Evolutionary conservation across 2,113 vertebrate genomes (phyloP).

Genomic region (Numida meleagris): DNA sequence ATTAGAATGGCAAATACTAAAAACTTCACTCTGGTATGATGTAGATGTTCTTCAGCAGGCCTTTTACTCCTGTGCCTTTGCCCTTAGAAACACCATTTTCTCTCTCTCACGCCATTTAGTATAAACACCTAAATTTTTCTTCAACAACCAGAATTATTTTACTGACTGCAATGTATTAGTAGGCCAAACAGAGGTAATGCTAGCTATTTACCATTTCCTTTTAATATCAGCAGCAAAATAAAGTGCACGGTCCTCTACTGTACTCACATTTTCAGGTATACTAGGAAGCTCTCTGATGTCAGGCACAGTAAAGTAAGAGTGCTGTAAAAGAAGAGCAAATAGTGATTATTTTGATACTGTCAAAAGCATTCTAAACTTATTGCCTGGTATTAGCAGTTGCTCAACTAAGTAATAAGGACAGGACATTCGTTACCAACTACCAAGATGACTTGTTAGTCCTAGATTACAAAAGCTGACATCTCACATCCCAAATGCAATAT

Average conservation of each 20-base stretch:
- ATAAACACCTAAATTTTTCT: background rate
- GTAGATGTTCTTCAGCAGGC: background rate
- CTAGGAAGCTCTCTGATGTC: conserved; percentile 92
- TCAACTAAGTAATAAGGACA: background rate
- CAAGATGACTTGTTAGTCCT: background rate
- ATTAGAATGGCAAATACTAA: background rate
- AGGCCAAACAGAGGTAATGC: background rate
- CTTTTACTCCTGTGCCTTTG: background rate
- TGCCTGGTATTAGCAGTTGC: background rate
- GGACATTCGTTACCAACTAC: background rate
- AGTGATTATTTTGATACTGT: conserved; percentile 14
- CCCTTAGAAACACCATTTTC: background rate
- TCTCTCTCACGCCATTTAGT: background rate
- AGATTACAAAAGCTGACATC: background rate
- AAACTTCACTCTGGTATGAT: background rate
- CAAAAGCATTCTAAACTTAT: background rate
- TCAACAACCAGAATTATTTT: background rate
- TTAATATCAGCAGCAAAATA: no score
- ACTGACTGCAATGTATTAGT: background rate
- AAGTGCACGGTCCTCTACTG: background rate
- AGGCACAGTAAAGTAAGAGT: conserved; percentile 96
- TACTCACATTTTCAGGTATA: conserved; percentile 98
- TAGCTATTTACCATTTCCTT: background rate
- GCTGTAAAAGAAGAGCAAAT: conserved; percentile 77
- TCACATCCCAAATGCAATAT: background rate